phyloP scores from a whole-genome alignment of 2,797 vertebrate species.

The Poecilia velifera region DNA sequence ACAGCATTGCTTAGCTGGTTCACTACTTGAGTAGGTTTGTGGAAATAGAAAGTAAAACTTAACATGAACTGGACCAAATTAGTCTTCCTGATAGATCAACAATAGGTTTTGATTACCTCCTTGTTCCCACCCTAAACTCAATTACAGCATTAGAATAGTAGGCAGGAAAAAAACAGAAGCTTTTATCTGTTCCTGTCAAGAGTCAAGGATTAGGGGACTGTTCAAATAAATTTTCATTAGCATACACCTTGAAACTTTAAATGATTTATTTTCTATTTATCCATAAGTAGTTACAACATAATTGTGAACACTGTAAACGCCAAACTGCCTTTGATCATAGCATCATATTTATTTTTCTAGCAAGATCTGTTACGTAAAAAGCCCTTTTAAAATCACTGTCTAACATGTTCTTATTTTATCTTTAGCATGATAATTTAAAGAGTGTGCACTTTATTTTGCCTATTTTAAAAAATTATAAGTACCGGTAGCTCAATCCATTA shows the following conservation, averaged over 20 bases:
- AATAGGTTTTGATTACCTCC: not conserved
- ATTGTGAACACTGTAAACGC: not conserved
- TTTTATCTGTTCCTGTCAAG: not conserved
- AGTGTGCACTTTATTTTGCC: not conserved
- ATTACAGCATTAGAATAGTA: not conserved
- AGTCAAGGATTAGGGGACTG: not conserved
- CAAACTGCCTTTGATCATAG: not conserved
- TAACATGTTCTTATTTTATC: not conserved
- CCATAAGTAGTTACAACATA: not conserved
- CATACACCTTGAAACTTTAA: not conserved
- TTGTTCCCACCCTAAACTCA: no score
- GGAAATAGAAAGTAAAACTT: not conserved
- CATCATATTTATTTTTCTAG: not conserved
- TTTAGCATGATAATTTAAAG: not conserved
- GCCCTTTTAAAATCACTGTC: not conserved
- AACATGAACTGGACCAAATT: not conserved
- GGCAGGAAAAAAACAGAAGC: not conserved
- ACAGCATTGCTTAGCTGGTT: not conserved
- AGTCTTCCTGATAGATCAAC: not conserved
- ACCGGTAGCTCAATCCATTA: not conserved
- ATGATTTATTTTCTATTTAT: not conserved
- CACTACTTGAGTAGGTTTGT: not conserved
- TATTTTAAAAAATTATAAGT: not conserved
- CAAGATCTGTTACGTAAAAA: not conserved
- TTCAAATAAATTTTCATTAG: not conserved